These are phyloP conservation scores for Erithacus rubecula DNA, from an alignment of 2,797 vertebrate genomes.

Conservation along the genomic window DNA sequence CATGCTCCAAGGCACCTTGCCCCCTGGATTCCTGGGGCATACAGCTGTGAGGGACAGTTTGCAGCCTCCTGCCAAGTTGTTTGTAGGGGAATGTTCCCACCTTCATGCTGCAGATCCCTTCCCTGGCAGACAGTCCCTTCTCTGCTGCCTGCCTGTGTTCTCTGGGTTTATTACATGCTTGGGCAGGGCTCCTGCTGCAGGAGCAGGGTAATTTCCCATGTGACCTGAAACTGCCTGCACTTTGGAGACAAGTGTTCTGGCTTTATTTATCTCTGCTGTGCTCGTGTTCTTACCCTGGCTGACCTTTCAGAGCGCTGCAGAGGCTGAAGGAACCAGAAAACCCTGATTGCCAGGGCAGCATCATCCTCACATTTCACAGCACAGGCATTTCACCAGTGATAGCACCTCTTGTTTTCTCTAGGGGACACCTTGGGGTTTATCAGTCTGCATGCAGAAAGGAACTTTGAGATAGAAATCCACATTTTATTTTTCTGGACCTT, in stretches of 20 bases:
- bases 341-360: background rate
- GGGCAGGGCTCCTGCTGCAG: background rate
- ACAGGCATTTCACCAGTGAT: background rate
- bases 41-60: background rate
- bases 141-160: background rate
- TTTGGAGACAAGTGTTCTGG: background rate
- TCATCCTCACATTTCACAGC: background rate
- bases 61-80: background rate
- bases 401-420: background rate
- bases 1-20: background rate
- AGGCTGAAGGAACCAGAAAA: background rate
- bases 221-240: background rate
- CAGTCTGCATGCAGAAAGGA: background rate
- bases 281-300: background rate
- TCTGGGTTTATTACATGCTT: background rate
- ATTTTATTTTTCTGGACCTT: background rate
- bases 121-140: background rate
- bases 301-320: fast-evolving
- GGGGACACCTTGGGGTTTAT: background rate
- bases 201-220: background rate
- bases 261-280: background rate
- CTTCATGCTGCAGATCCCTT: background rate
- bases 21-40: background rate
- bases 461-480: background rate
- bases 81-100: background rate